Conservation (phyloP, 2,113 vertebrate species). For the Piprites chloris region DNA sequence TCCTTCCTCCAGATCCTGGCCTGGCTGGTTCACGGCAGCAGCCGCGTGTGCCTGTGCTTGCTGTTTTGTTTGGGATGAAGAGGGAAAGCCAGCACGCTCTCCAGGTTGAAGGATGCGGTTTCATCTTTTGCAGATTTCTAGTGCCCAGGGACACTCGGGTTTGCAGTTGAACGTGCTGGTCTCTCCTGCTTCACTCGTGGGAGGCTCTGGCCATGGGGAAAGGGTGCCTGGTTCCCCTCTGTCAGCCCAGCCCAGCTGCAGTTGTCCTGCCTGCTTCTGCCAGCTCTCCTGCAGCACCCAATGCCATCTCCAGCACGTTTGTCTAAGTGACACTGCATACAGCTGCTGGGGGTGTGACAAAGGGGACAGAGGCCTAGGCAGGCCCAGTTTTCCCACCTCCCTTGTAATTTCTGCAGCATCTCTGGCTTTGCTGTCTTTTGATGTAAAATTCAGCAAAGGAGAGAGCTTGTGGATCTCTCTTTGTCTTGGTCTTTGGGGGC, state of each 20-base stretch:
- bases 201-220: neutral
- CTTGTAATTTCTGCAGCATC: neutral
- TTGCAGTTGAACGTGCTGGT: rapidly evolving
- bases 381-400: neutral
- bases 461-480: neutral
- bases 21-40: rapidly evolving
- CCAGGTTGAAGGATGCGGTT: neutral
- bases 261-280: neutral
- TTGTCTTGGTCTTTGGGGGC: neutral
- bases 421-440: neutral
- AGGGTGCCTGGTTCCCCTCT: rapidly evolving
- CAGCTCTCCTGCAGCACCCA: rapidly evolving
- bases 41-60: neutral
- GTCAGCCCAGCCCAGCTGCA: neutral
- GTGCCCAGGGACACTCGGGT: rapidly evolving
- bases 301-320: rapidly evolving
- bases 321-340: rapidly evolving
- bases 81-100: neutral
- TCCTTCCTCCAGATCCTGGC: neutral
- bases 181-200: rapidly evolving
- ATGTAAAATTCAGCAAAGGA: neutral
- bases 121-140: neutral
- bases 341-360: neutral
- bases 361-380: neutral
- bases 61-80: neutral